Conservation (phyloP, 2,113 vertebrate species). For the Tragelaphus buxtoni region DNA sequence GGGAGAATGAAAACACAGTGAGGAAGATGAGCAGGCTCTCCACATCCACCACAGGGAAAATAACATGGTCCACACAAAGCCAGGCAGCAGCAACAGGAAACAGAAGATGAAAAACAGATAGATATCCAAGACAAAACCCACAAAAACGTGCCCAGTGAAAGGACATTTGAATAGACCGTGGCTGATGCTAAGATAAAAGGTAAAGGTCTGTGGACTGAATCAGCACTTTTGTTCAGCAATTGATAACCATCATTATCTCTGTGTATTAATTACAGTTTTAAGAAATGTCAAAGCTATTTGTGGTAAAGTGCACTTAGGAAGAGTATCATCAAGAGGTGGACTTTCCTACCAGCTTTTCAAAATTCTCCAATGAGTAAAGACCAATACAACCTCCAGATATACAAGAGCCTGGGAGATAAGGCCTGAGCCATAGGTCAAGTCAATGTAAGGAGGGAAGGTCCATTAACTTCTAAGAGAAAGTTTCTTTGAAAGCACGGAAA, state of each 20-base stretch:
- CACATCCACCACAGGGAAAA: not conserved
- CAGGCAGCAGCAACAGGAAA: not conserved
- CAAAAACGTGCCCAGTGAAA: not conserved
- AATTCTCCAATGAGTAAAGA: not conserved
- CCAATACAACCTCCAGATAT: too few relatives aligned
- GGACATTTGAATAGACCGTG: not conserved
- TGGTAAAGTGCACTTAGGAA: not conserved
- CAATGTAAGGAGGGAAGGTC: not conserved
- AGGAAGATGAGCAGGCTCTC: not conserved
- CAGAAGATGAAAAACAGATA: not conserved
- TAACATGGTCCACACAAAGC: not conserved
- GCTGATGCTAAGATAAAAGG: not conserved
- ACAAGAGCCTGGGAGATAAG: not conserved
- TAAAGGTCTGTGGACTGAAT: not conserved
- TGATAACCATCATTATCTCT: not conserved
- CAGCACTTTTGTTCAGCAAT: not conserved
- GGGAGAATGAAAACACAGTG: not conserved
- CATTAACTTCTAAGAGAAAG: not conserved
- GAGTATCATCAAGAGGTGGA: not conserved
- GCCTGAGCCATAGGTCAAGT: not conserved
- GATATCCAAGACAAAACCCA: not conserved
- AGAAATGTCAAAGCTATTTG: not conserved
- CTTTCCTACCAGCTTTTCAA: not conserved
- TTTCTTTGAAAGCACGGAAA: not conserved
- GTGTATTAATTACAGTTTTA: not conserved